These are phyloP conservation scores for Amphipyra berbera DNA, from an alignment of 2,888 invertebrate species.

Conservation along the genomic window DNA sequence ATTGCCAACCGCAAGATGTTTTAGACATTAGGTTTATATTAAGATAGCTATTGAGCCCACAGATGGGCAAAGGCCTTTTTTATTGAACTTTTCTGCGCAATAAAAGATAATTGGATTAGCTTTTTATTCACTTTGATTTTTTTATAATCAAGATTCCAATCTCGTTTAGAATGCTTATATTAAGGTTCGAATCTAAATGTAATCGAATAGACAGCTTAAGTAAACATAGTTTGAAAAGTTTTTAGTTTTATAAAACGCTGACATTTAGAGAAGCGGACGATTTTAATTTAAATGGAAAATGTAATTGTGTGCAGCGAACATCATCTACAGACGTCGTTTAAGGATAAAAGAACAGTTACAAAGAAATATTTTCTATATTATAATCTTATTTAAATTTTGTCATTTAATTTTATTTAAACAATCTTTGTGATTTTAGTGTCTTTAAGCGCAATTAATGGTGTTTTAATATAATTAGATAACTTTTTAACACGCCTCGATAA, in stretches of 20 bases:
- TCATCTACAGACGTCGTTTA: slow-evolving; percentile 31
- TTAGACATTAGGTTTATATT: slow-evolving; percentile 35
- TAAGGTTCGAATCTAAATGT: slow-evolving; percentile 38
- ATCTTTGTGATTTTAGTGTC: no score
- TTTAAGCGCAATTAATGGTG: no score
- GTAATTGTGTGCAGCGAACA: slow-evolving; percentile 34
- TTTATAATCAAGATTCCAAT: slow-evolving; percentile 46
- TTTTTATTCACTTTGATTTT: slow-evolving; percentile 51
- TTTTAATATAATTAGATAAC: no score
- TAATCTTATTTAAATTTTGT: not conserved
- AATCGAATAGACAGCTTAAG: slow-evolving; percentile 31
- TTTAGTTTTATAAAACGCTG: slow-evolving; percentile 29
- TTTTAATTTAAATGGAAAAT: slow-evolving; percentile 43
- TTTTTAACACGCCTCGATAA: no score
- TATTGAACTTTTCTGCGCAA: slow-evolving; percentile 50
- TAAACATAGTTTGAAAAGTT: slow-evolving; percentile 30
- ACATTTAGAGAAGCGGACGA: slow-evolving; percentile 8
- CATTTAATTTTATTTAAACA: no score
- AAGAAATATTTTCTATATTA: not conserved
- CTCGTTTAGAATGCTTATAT: slow-evolving; percentile 52
- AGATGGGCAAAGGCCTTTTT: slow-evolving; percentile 43
- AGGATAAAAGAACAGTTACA: slow-evolving; percentile 11
- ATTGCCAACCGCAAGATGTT: slow-evolving; percentile 29
- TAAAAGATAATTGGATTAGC: slow-evolving; percentile 65
- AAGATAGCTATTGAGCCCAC: slow-evolving; percentile 43